Evolutionary conservation across 2,888 invertebrate genomes (phyloP), one percentile per base, ranked within the genome.

Genomic region (Hirtodrosophila histrioides): DNA sequence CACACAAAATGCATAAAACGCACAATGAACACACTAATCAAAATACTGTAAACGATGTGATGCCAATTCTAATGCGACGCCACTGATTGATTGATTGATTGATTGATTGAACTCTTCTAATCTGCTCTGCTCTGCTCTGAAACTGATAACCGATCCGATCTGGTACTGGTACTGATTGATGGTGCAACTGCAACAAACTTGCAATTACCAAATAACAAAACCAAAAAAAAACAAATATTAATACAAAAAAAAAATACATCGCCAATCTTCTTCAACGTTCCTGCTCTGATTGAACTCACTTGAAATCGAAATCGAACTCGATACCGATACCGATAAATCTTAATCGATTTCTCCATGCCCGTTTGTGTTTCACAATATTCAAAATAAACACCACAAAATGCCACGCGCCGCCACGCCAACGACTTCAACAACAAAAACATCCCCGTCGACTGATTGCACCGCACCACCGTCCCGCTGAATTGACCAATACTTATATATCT

Each of bases 51-150:
- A 61, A 81, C 77, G 82, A 84, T 85, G 79, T 79, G 84, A 81
- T 84, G 75, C 74, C 75, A 75, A 66, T 80, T 81, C 70, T 70
- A 76, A 85, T 82, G 82, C 83, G 82, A 86, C 86, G 83, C 86
- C 80, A 76, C 69, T 78, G 71, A 81, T 71, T 86, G 79, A 82
- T 76, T 79, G 78, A 75, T 68, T 68, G 70, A 69, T 78, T 75
- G 77, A 75, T 79, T 79, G 80, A 78, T 74, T 76, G 81, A 78
- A 72, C 75, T 79, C 73, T 78, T 82, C 82, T 86, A 80, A 86
- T 82, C 82, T 82, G 82, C 82, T 82, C 82, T 82, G 82, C 82
- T 82, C 82, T 82, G 82, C 86, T 82, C 82, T 82, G 84, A 86
- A 82, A 83, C 78, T 76, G 79, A 68, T 8, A 78, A 68, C 69